Conservation (phyloP, 2,113 vertebrate genomes). For the Phalacrocorax brasilianus region DNA sequence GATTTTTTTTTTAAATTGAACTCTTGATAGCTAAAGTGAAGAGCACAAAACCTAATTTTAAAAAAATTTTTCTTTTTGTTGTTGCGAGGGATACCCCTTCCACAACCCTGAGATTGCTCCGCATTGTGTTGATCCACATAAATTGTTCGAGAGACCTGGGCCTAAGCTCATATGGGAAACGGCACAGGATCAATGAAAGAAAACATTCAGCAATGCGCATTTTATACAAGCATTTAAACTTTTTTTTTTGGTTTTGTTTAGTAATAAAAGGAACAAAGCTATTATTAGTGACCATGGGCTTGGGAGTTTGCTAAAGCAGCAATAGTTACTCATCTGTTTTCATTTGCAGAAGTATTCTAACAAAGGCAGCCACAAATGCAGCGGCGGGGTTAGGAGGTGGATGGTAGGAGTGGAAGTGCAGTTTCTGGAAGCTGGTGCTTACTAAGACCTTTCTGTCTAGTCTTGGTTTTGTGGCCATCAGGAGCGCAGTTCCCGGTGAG, state of each 20-base stretch:
- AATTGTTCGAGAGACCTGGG: not conserved
- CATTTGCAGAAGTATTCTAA: slow-evolving; percentile 80
- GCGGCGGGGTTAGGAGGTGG: slow-evolving; percentile 65
- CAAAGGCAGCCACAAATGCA: slow-evolving; percentile 62
- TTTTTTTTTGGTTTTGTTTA: slow-evolving; percentile 39
- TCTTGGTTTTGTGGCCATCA: slow-evolving; percentile 32
- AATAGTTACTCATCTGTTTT: slow-evolving; percentile 77
- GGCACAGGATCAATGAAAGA: not conserved
- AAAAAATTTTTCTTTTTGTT: not conserved
- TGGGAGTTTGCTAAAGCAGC: slow-evolving; percentile 65
- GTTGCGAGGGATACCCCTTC: not conserved
- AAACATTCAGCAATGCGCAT: slow-evolving; percentile 33
- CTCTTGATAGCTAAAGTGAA: not conserved
- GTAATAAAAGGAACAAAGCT: slow-evolving; percentile 64
- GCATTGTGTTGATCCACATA: not conserved
- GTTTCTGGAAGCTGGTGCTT: slow-evolving; percentile 46
- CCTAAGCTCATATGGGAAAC: not conserved
- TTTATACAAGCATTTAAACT: slow-evolving; percentile 39
- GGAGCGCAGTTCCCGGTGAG: not conserved
- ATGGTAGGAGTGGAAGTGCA: slow-evolving; percentile 62
- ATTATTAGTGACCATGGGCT: slow-evolving; percentile 64
- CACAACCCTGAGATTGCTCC: not conserved
- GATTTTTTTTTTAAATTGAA: not conserved
- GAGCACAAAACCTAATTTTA: not conserved
- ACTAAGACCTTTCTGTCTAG: slow-evolving; percentile 35